Base-by-base conservation (phyloP, 1,140 invertebrate species). In the Eumeta japonica region DNA sequence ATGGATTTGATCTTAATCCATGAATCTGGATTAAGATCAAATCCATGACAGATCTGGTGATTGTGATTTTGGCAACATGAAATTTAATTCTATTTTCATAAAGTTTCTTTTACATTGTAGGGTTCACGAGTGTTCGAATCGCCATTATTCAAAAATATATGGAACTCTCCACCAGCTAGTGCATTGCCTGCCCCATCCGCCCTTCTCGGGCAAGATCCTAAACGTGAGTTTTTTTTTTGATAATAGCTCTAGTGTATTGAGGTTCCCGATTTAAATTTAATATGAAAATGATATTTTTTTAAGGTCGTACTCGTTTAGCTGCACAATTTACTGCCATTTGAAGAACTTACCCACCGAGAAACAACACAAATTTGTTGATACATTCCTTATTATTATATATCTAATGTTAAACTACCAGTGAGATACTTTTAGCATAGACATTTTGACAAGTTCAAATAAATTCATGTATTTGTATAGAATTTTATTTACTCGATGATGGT, bases 161-260 rank as follows among this genome's bases (percentile, higher is more conserved):
- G 73, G 73, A 63, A 58, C 41, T 75, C 75, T 7, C 75, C 75
- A 4, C 75, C 75, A 10, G 71, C 73, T 9, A 71, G 70, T 41
- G 54, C 70, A 10, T 40, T 74, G 47, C 70, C 70, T 0, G 37
- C 57, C n/a, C 70, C 70, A 9, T 62, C 63, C 1, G 62, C 57
- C 1, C 41, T 74, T 28, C 56, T 74, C 12, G 43, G 43, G 5
- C 58, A 60, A 27, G 66, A 74, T 28, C 58, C 48, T 41, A 62
- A 55, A 55, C 70, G 70, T 74, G 54, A 60, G 65, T 16, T 46
- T 45, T 38, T 28, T 28, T 10, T 7, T 27, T 16, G 2, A 10
- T 13, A 11, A 32, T 13, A 39, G 5, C 24, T 15, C 13, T 16
- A 24, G 20, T 24, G 5, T 5, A 5, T 24, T 24, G 5, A n/a